phyloP scores from a whole-genome alignment of 2,113 vertebrate species.

The Marcusenius ussheri region DNA sequence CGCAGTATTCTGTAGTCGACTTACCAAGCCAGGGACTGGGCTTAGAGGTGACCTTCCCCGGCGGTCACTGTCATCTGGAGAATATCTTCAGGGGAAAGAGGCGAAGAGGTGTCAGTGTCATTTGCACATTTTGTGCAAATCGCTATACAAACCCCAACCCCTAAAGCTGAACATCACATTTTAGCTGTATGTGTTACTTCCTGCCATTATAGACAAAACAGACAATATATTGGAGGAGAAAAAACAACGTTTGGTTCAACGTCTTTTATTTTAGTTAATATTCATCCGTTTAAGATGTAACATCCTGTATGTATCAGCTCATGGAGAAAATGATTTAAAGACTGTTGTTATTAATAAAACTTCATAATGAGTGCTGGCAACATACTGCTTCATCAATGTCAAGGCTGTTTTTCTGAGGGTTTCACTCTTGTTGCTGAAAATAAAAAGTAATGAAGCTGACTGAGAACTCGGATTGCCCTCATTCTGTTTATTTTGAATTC shows the following conservation, averaged over 20 bases:
- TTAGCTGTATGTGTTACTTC: no score
- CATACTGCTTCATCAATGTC: neutral
- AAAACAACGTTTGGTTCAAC: neutral
- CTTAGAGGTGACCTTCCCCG: no score
- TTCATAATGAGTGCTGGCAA: neutral
- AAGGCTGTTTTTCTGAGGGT: neutral
- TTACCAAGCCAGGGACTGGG: no score
- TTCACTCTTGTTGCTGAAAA: neutral
- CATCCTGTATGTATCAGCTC: neutral
- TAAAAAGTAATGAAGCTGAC: neutral
- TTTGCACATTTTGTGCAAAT: no score
- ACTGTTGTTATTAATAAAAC: neutral
- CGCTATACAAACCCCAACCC: no score
- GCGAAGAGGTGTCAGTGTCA: no score
- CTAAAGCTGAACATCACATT: no score
- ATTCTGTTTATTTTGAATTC: neutral
- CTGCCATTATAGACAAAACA: neutral
- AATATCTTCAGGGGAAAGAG: no score
- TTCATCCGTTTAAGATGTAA: neutral
- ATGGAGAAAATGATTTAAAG: neutral
- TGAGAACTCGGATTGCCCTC: neutral
- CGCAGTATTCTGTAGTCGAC: no score
- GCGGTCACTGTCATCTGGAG: no score
- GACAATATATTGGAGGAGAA: neutral
- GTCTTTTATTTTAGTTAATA: neutral